Evolutionary conservation across 1,140 invertebrate genomes (phyloP).

Genomic region (Heliconius eleuchia): DNA sequence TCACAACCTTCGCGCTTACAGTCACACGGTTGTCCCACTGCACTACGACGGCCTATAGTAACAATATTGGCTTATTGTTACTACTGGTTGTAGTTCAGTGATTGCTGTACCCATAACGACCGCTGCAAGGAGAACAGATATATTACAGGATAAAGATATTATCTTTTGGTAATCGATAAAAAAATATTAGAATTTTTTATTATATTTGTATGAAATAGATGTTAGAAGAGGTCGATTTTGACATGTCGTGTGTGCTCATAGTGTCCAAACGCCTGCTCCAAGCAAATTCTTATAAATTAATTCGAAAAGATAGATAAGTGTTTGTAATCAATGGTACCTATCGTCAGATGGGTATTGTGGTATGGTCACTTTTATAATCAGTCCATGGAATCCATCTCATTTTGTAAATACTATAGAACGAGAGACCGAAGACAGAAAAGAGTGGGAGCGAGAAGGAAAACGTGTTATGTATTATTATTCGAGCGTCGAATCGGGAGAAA

Average conservation of each 20-base stretch:
- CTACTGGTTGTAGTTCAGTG: too few species aligned
- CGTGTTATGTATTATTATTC: conserved; percentile 76
- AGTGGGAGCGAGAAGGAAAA: conserved; percentile 68
- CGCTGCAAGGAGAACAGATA: too few species aligned
- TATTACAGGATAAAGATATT: too few species aligned
- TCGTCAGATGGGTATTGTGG: conserved; percentile 35
- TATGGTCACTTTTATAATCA: conserved; percentile 42
- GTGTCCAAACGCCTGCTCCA: too few species aligned
- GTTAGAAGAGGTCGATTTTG: background rate
- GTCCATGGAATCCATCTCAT: conserved; percentile 62
- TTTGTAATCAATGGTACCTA: conserved; percentile 38
- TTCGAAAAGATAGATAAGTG: conserved; percentile 23
- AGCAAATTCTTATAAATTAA: conserved; percentile 9
- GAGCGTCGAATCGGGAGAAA: conserved; percentile 77
- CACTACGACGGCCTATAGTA: too few species aligned
- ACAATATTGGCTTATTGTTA: too few species aligned
- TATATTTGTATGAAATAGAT: background rate
- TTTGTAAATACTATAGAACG: conserved; percentile 67
- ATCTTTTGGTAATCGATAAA: too few species aligned
- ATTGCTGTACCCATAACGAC: too few species aligned
- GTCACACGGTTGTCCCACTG: too few species aligned
- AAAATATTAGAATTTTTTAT: background rate
- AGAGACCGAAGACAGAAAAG: conserved; percentile 55
- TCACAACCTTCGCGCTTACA: too few species aligned
- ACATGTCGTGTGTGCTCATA: background rate